These are phyloP conservation scores for Xiphophorus couchianus DNA, from an alignment of 2,113 vertebrate species.

Conservation along the genomic window DNA sequence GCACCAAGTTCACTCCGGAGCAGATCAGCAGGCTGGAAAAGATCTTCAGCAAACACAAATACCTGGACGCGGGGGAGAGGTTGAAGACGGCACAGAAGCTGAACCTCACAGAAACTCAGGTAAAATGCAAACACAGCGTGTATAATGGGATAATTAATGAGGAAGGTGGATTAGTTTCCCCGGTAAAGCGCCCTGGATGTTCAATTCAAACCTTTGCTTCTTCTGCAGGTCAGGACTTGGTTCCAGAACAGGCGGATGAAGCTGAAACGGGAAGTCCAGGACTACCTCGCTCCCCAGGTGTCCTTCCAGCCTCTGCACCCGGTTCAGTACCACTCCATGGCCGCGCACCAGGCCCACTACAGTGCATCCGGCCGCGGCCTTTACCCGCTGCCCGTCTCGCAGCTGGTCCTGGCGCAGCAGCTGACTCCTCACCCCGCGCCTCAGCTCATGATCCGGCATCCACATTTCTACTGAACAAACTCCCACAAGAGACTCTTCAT, in stretches of 20 bases:
- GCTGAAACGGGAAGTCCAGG: slow-evolving; percentile 84
- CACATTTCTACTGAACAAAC: slow-evolving; percentile 63
- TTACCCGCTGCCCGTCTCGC: slow-evolving; percentile 49
- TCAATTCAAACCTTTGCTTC: too few species aligned
- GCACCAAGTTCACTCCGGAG: slow-evolving; percentile 83
- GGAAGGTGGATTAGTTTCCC: background rate
- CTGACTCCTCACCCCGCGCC: slow-evolving; percentile 8
- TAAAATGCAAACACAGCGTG: slow-evolving; percentile 45
- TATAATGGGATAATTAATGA: background rate
- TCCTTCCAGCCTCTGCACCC: slow-evolving; percentile 40
- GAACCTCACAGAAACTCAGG: slow-evolving; percentile 85
- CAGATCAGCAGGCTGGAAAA: slow-evolving; percentile 84
- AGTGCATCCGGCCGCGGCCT: slow-evolving; percentile 35
- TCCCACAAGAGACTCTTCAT: background rate
- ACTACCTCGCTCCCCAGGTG: slow-evolving; percentile 73
- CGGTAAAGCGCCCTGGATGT: background rate
- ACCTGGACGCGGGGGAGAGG: slow-evolving; percentile 81
- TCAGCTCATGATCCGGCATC: slow-evolving; percentile 41
- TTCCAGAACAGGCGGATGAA: slow-evolving; percentile 93
- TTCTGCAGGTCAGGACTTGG: slow-evolving; percentile 86
- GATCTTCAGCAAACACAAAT: slow-evolving; percentile 83
- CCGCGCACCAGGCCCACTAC: slow-evolving; percentile 52
- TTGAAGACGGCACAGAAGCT: slow-evolving; percentile 79
- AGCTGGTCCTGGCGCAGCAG: slow-evolving; percentile 54
- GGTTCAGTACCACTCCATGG: slow-evolving; percentile 59